These are phyloP conservation scores for Helostoma temminkii DNA, from an alignment of 2,797 vertebrate species.

Conservation along the genomic window DNA sequence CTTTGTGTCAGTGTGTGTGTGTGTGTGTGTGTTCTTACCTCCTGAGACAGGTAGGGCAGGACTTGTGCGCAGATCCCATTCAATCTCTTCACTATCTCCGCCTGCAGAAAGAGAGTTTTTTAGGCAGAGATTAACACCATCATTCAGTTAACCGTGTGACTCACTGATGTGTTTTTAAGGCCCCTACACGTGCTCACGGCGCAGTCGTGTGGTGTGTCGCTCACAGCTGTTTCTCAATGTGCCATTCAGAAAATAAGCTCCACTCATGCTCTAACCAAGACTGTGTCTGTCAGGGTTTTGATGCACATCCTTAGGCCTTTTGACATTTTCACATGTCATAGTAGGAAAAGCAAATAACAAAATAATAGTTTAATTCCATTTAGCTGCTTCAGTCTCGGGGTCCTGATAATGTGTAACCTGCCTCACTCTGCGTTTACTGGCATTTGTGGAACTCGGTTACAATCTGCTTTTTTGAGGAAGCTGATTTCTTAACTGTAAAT, in stretches of 20 bases:
- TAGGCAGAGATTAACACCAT: neutral
- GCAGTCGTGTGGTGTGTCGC: too few relatives aligned
- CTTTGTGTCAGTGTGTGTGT: conserved; percentile 42
- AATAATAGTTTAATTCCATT: neutral
- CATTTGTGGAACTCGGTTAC: too few relatives aligned
- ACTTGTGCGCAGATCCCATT: conserved; percentile 98
- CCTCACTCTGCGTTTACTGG: neutral
- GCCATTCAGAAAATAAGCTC: neutral
- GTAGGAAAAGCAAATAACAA: neutral
- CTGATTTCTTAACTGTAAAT: too few relatives aligned
- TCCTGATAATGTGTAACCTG: too few relatives aligned
- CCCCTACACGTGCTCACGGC: neutral
- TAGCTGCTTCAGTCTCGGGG: too few relatives aligned
- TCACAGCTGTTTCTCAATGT: neutral
- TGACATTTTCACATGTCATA: neutral
- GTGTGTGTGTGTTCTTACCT: conserved; percentile 84
- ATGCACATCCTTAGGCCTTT: neutral
- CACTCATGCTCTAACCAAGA: neutral
- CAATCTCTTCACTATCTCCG: conserved; percentile 97
- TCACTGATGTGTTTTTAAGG: neutral
- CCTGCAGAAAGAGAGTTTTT: conserved; percentile 79
- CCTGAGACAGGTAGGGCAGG: conserved; percentile 97
- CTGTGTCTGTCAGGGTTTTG: neutral
- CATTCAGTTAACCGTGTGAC: neutral
- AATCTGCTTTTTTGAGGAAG: too few relatives aligned